These are phyloP conservation scores for Lithophane leautieri DNA, from an alignment of 2,888 invertebrate genomes.

Conservation along the genomic window DNA sequence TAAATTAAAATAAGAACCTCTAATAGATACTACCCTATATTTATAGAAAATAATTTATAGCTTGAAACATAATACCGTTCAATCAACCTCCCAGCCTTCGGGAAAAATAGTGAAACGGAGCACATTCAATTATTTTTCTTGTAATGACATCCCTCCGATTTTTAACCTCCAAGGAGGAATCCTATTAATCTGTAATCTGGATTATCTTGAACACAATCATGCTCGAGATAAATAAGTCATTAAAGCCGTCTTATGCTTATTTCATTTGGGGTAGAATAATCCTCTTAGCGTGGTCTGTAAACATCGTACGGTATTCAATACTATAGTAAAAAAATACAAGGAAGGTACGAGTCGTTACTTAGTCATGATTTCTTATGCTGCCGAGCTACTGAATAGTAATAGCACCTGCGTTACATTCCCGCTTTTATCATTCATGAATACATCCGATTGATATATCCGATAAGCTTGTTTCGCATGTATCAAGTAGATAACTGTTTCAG, in stretches of 20 bases:
- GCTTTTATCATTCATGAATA: conserved; percentile 60
- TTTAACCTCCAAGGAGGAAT: conserved; percentile 61
- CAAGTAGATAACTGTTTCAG: conserved; percentile 2
- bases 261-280: conserved; percentile 67
- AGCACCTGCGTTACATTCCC: conserved; percentile 38
- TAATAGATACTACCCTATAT: conserved; percentile 1
- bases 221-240: conserved; percentile 77
- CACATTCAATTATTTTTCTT: conserved; percentile 53
- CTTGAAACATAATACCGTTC: conserved; percentile 30
- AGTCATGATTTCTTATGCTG: conserved; percentile 59
- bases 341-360: conserved; percentile 43
- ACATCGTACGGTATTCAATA: conserved; percentile 51
- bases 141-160: conserved; percentile 59
- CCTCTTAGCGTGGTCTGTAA: conserved; percentile 67
- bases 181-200: conserved; percentile 81
- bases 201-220: conserved; percentile 82
- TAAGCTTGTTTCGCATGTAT: conserved; percentile 21
- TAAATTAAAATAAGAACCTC: background rate
- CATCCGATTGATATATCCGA: conserved; percentile 45
- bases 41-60: conserved; percentile 23
- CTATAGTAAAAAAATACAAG: conserved; percentile 56
- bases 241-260: conserved; percentile 73
- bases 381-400: conserved; percentile 56
- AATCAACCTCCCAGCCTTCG: conserved; percentile 17
- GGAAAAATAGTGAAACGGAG: conserved; percentile 43